Percentiles rank a stretch among this genome's conserved stretches.
phyloP scores from a whole-genome alignment of 1,140 invertebrate genomes.

The Radopholus similis region DNA sequence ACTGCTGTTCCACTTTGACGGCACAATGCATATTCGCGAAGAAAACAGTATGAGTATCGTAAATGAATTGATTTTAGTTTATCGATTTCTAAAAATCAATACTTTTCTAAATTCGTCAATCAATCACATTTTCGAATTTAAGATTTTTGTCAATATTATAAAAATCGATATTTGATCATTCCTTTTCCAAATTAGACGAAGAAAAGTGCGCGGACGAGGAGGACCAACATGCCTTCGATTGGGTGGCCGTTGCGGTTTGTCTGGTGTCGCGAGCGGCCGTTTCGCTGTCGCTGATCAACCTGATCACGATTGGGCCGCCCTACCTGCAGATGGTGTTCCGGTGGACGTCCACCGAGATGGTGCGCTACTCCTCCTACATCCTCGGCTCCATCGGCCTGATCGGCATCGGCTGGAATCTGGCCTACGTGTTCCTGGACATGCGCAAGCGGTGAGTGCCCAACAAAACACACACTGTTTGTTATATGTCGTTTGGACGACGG shows the following conservation, averaged over 20 bases:
- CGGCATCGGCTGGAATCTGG: slow-evolving; percentile 39
- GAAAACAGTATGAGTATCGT: neutral
- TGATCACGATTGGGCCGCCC: slow-evolving; percentile 45
- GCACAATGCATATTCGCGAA: slow-evolving; percentile 10
- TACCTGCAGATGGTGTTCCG: slow-evolving; percentile 48
- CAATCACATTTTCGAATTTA: no score
- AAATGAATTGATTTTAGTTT: no score
- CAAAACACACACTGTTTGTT: slow-evolving; percentile 15
- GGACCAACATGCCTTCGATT: slow-evolving; percentile 26
- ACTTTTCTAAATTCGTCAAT: no score
- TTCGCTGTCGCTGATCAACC: slow-evolving; percentile 35
- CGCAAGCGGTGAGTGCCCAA: slow-evolving; percentile 31
- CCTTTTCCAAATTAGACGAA: no score
- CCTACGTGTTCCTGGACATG: slow-evolving; percentile 47
- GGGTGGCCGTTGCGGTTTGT: slow-evolving; percentile 39
- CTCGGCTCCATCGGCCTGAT: slow-evolving; percentile 40
- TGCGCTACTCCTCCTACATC: slow-evolving; percentile 37
- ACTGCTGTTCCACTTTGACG: slow-evolving; percentile 21
- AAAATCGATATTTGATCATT: no score
- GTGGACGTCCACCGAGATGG: slow-evolving; percentile 36
- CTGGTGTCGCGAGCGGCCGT: slow-evolving; percentile 29
- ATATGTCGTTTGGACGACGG: slow-evolving; percentile 33
- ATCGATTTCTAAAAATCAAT: no score
- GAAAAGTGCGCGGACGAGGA: no score
- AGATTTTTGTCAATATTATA: no score